These are phyloP conservation scores for Jordanella pulchra DNA, from an alignment of 2,797 vertebrate genomes.

Conservation along the genomic window DNA sequence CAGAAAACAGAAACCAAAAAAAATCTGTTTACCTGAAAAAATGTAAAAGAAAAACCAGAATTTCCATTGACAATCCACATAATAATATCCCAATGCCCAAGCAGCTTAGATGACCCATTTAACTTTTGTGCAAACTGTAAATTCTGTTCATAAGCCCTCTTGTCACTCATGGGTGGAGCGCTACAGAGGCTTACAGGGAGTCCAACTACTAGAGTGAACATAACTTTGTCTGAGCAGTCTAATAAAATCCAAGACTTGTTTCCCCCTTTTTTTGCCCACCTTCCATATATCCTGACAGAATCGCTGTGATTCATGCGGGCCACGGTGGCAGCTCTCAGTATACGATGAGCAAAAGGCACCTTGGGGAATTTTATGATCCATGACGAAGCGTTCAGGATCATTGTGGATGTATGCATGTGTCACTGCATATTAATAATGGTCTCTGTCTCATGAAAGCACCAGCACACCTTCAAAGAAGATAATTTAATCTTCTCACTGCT, in stretches of 20 bases:
- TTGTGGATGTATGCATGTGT: conserved; percentile 81
- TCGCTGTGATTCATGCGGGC: conserved; percentile 70
- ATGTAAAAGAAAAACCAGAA: conserved; percentile 29
- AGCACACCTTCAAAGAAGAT: conserved; percentile 73
- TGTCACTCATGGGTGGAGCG: conserved; percentile 57
- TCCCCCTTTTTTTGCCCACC: conserved; percentile 43
- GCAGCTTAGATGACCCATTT: conserved; percentile 49
- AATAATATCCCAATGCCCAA: conserved; percentile 28
- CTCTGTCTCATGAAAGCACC: conserved; percentile 72
- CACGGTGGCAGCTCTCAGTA: conserved; percentile 62
- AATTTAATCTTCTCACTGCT: conserved; percentile 75
- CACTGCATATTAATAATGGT: conserved; percentile 81
- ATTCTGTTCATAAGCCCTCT: conserved; percentile 61
- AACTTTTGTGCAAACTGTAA: conserved; percentile 56
- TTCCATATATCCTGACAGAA: conserved; percentile 59
- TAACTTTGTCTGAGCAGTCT: conserved; percentile 68
- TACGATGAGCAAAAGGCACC: conserved; percentile 79
- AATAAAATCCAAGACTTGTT: conserved; percentile 69
- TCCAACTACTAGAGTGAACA: conserved; percentile 69
- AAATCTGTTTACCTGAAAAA: not conserved
- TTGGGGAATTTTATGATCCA: conserved; percentile 84
- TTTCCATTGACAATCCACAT: conserved; percentile 46
- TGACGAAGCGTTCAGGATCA: conserved; percentile 77
- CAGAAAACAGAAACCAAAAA: not conserved
- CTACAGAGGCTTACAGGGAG: conserved; percentile 31